Evolutionary conservation across 2,113 vertebrate genomes (phyloP).

Genomic region (Hylia prasina): DNA sequence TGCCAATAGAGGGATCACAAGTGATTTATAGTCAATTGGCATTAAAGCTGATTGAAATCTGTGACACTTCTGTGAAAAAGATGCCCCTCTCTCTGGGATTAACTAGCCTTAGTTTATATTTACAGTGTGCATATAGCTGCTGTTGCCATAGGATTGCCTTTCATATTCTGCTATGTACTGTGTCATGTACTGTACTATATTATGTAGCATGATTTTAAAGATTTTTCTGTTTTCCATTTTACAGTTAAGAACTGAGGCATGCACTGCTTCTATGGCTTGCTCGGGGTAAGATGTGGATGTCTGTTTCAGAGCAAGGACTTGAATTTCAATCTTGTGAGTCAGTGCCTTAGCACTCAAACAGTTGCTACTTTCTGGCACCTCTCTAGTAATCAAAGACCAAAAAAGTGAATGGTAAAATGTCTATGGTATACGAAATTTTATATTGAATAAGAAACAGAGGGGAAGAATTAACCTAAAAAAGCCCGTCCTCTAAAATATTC

Average conservation of each 20-base stretch:
- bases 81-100: constrained; percentile 8
- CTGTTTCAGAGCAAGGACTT: constrained; percentile 31
- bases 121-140: constrained; percentile 9
- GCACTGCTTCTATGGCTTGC: neutral
- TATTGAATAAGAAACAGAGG: neutral
- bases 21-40: constrained; percentile 52
- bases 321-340: constrained; percentile 44
- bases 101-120: constrained; percentile 49
- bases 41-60: constrained; percentile 35
- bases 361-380: neutral
- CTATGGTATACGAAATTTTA: neutral
- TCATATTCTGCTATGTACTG: neutral
- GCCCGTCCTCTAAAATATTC: neutral
- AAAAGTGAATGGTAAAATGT: constrained; percentile 11
- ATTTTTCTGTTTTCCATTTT: constrained; percentile 44
- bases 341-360: neutral
- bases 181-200: constrained; percentile 5
- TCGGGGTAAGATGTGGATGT: constrained; percentile 12
- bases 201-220: constrained; percentile 23
- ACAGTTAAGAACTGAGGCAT: neutral
- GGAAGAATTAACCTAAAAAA: constrained; percentile 15
- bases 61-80: constrained; percentile 42
- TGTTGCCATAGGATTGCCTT: constrained; percentile 12
- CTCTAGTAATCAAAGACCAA: constrained; percentile 20
- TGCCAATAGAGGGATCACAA: constrained; percentile 26